These are phyloP conservation scores for Cephus runcator DNA, from an alignment of 2,888 invertebrate genomes.

Conservation along the genomic window DNA sequence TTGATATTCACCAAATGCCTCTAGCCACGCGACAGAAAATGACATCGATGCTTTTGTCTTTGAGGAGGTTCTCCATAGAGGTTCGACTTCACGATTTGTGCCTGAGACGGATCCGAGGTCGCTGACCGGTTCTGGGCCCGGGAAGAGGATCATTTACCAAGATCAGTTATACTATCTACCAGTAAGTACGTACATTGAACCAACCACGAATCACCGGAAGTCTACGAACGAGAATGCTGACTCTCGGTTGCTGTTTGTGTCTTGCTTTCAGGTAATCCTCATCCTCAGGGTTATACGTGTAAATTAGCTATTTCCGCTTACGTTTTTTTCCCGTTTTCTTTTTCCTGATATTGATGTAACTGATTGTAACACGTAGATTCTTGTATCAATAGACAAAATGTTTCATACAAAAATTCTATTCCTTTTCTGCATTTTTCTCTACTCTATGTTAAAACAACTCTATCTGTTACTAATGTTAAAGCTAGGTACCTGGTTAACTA, in stretches of 20 bases:
- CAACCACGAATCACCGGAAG: constrained; percentile 7
- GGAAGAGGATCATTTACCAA: constrained; percentile 22
- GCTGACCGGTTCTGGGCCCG: constrained; percentile 20
- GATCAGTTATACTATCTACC: constrained; percentile 13
- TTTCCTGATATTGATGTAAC: no score
- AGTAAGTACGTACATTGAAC: constrained; percentile 11
- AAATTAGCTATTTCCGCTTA: not conserved
- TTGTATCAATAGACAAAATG: not conserved
- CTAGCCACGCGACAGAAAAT: not conserved
- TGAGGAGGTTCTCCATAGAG: not conserved
- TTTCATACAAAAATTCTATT: no score
- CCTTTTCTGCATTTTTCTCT: no score
- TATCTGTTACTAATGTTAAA: not conserved
- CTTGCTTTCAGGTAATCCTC: not conserved
- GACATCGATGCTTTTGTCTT: not conserved
- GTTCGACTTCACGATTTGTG: not conserved
- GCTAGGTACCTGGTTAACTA: not conserved
- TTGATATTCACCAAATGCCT: not conserved
- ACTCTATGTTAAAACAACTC: not conserved
- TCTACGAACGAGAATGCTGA: not conserved
- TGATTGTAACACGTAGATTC: not conserved
- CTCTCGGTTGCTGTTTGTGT: not conserved
- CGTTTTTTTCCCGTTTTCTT: not conserved
- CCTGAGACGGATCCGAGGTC: constrained; percentile 16
- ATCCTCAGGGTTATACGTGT: not conserved